Evolutionary conservation across 1,140 invertebrate genomes (phyloP), one percentile per base, ranked within the genome.

Genomic region (Hermetia illucens): DNA sequence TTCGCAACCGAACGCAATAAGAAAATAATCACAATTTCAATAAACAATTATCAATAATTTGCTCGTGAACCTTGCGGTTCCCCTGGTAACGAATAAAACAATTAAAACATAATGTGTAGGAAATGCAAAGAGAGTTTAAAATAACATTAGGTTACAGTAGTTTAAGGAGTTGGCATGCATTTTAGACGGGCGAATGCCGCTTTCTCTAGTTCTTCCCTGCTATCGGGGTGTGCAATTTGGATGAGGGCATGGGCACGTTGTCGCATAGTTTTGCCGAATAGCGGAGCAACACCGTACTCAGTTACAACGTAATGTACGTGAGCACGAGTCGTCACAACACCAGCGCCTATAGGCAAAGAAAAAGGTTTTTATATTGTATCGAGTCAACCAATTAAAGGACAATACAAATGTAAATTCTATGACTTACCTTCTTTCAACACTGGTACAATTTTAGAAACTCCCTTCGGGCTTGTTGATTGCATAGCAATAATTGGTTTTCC

Each of bases 401-500:
- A 16, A 27, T 22, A 9, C 6, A 30, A 21, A 4, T 17, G 31
- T n/a, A 19, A 40, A 38, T 33, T 17, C 13, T 8, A 39, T 8
- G 21, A 43, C 61, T 64, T 56, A 89, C 86, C 86, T 58, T 66
- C 47, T 63, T 92, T 90, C 1, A 94, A 65, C 4, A 74, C 74
- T 1, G 88, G 84, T 3, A 78, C 72, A 53, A 97, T 95, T 71
- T 96, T 96, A 43, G 75, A 79, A 42, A 79, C 79, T n/a, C 85
- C 86, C 50, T 79, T 83, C 34, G 75, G 78, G 4, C 91, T 95
- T 16, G 67, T 65, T 1, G 90, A 93, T 17, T 85, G 79, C 49
- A 96, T 70, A 3, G 91, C 91, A 55, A 97, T 85, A 46, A 97
- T 94, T 4, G 92, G 86, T 54, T 92, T 93, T 16, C 92, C 92